Percentiles rank a stretch among this genome's conserved stretches.
Evolutionary conservation across 2,797 vertebrate genomes (phyloP).

Genomic region (Aeoliscus strigatus): DNA sequence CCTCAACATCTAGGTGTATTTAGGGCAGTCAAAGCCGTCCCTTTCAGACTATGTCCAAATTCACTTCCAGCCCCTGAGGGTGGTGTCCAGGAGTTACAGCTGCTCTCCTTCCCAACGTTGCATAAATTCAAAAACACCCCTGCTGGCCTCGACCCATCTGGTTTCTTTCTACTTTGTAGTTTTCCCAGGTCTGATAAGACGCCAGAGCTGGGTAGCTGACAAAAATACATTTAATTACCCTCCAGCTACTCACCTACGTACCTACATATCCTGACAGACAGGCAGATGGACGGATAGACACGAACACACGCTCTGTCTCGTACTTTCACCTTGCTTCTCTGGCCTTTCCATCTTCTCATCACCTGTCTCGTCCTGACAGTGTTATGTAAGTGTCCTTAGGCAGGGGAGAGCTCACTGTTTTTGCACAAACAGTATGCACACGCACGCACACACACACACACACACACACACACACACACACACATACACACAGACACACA

Average conservation of each 20-base stretch:
- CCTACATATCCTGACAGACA: constrained; percentile 29
- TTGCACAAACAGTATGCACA: constrained; percentile 30
- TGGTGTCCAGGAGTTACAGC: constrained; percentile 63
- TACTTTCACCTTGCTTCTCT: constrained; percentile 52
- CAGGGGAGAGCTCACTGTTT: constrained; percentile 35
- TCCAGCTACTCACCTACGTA: constrained; percentile 41
- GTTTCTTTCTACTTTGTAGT: constrained; percentile 55
- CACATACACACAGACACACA: constrained; percentile 10
- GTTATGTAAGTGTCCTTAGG: constrained; percentile 56
- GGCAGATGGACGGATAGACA: constrained; percentile 15
- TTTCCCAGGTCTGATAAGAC: constrained; percentile 57
- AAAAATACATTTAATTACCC: constrained; percentile 69
- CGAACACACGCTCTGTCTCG: constrained; percentile 17
- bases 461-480: constrained; percentile 21
- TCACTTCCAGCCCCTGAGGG: constrained; percentile 57
- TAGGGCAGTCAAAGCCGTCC: constrained; percentile 67
- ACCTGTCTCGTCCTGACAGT: constrained; percentile 43
- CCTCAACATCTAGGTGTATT: constrained; percentile 59
- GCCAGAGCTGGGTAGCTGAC: constrained; percentile 51
- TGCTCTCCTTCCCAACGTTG: constrained; percentile 52
- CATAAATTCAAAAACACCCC: constrained; percentile 60
- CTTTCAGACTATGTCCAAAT: constrained; percentile 65
- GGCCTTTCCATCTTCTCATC: constrained; percentile 50
- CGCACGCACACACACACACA: constrained; percentile 19
- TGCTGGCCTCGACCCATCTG: constrained; percentile 64